These are phyloP conservation scores for Pelecanus crispus DNA, from an alignment of 2,113 vertebrate species.

Conservation along the genomic window DNA sequence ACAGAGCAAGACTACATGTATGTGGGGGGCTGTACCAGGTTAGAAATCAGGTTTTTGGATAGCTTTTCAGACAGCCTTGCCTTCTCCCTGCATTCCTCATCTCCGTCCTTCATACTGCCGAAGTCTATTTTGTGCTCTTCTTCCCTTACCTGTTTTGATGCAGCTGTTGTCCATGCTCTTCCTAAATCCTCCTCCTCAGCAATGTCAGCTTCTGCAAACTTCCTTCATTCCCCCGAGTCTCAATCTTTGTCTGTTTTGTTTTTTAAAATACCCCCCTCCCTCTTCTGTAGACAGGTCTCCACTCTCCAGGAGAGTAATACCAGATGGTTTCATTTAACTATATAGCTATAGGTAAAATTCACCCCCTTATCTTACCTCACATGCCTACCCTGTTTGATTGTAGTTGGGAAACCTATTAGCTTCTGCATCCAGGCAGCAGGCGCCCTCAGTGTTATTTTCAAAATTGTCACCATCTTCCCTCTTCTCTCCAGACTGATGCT, in stretches of 20 bases:
- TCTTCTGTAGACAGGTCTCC: not conserved
- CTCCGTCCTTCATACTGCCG: not conserved
- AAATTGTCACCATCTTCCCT: not conserved
- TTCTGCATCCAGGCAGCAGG: not conserved
- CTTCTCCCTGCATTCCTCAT: not conserved
- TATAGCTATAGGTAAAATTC: not conserved
- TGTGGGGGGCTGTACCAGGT: not conserved
- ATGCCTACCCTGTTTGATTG: not conserved
- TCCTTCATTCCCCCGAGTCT: not conserved
- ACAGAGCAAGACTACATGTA: not conserved
- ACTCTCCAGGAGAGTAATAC: not conserved
- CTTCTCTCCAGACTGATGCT: not conserved
- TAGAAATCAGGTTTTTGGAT: not conserved
- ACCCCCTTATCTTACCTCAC: not conserved
- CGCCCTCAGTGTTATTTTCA: not conserved
- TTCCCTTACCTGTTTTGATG: not conserved
- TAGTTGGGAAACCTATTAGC: not conserved
- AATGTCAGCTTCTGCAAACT: not conserved
- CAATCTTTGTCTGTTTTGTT: not conserved
- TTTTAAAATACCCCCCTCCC: not conserved
- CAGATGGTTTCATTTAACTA: not conserved
- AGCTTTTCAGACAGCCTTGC: not conserved
- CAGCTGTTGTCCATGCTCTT: not conserved
- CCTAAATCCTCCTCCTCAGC: not conserved
- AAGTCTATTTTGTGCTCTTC: not conserved